These are phyloP conservation scores for Drosophila auraria DNA, from an alignment of 1,140 invertebrate species.

Conservation along the genomic window DNA sequence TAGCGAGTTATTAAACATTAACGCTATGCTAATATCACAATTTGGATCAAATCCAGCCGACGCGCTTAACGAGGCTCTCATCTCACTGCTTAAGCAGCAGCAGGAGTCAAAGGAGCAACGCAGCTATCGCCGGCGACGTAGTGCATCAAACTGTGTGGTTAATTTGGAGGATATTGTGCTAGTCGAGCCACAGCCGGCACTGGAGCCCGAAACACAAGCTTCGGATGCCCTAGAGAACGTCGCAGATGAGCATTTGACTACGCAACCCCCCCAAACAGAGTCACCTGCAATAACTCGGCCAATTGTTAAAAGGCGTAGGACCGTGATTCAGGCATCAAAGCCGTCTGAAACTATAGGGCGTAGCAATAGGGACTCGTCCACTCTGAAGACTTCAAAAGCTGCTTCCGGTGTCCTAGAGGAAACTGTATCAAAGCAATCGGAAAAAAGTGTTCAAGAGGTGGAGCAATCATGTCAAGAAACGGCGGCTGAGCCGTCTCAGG, in stretches of 20 bases:
- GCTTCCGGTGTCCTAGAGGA: neutral
- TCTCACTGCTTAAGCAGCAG: conserved; percentile 68
- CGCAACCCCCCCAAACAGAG: conserved; percentile 16
- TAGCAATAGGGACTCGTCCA: neutral
- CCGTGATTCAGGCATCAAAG: conserved; percentile 43
- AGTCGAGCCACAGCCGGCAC: conserved; percentile 65
- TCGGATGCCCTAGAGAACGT: neutral
- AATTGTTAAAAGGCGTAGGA: conserved; percentile 73
- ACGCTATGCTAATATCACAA: conserved; percentile 61
- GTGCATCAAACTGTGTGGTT: conserved; percentile 31
- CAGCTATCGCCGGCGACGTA: conserved; percentile 36
- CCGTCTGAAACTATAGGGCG: neutral
- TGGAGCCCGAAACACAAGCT: conserved; percentile 8
- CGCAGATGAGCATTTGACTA: conserved; percentile 5
- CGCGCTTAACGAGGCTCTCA: conserved; percentile 63
- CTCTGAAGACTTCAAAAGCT: conserved; percentile 1
- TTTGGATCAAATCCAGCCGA: conserved; percentile 64
- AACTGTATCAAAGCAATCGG: neutral
- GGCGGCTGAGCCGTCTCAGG: conserved; percentile 39
- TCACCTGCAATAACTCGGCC: conserved; percentile 51
- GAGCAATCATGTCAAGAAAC: neutral
- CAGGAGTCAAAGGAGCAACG: conserved; percentile 43
- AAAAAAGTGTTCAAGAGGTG: neutral
- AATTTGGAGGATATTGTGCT: conserved; percentile 77
- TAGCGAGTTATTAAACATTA: conserved; percentile 61